Conservation (phyloP, 2,797 vertebrate genomes). For the Crenuchus spilurus region DNA sequence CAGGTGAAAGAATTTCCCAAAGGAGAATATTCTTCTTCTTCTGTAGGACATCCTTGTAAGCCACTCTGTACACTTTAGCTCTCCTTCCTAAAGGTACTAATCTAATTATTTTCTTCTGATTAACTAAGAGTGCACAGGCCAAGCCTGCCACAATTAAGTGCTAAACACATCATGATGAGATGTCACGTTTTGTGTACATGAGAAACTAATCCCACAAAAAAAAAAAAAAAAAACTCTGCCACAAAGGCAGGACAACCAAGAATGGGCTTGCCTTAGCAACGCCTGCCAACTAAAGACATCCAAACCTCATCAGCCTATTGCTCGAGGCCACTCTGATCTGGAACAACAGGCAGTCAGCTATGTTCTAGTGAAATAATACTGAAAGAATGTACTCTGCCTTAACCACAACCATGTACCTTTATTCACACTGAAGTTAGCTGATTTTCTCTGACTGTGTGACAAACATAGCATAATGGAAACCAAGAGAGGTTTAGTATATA, state of each 20-base stretch:
- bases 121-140: slow-evolving; percentile 1
- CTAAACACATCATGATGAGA: slow-evolving; percentile 2
- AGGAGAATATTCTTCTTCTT: neutral
- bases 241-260: slow-evolving; percentile 12
- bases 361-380: slow-evolving; percentile 11
- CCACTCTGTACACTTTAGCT: no score
- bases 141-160: slow-evolving; percentile 12
- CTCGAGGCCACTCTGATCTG: slow-evolving; percentile 23
- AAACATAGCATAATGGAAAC: neutral
- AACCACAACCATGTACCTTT: neutral
- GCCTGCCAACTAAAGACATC: slow-evolving; percentile 25
- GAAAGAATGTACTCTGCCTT: slow-evolving; percentile 30
- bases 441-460: neutral
- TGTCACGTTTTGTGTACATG: slow-evolving; percentile 26
- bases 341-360: slow-evolving; percentile 17
- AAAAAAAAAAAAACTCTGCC: slow-evolving; percentile 13
- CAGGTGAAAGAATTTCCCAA: no score
- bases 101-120: neutral
- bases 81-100: neutral
- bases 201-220: slow-evolving; percentile 17
- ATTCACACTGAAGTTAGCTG: neutral
- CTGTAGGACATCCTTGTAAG: no score
- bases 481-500: neutral
- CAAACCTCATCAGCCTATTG: slow-evolving; percentile 28
- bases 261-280: slow-evolving; percentile 33